Base-by-base conservation (phyloP, 2,888 invertebrate species). In the Scaptomyza reducta region DNA sequence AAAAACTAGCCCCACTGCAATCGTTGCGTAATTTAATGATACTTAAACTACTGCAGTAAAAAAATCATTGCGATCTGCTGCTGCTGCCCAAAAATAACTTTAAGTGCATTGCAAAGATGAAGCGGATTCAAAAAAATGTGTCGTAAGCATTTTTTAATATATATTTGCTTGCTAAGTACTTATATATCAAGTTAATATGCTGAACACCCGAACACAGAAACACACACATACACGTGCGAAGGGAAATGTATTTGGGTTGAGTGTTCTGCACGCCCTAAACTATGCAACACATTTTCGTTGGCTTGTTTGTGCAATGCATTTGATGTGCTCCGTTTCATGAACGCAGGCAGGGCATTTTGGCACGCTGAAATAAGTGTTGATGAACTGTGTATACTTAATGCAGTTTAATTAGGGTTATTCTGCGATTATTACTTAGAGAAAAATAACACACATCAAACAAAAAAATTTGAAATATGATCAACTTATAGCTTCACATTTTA, bases 231-330 rank as follows among this genome's bases (percentile, higher is more conserved):
- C 42, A 49, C 46, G 25, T 41, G 49, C 46, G 40, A 35, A 46
- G 66, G 31, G 40, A 47, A 22, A 51, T 54, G 46, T 45, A 53
- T 55, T 67, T 64, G 61, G 56, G 29, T 33, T 60, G 58, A 49
- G 31, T 31, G 40, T 44, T 27, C 33, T 27, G 31, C 38, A 44
- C 74, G 77, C 74, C 73, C 68, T 84, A 72, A 87, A 87, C 68
- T 87, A 87, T 83, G 82, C 82, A 87, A 84, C 85, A 83, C 79
- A 84, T 87, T 85, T 40, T 79, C 63, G 78, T 58, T 83, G 74
- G 83, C 74, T 77, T 79, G 77, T 79, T 85, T 83, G 77, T 80
- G 81, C 62, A 61, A 50, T 56, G 71, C 66, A 45, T 56, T 74
- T 64, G 68, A 51, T 10, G 11, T 13, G 27, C 46, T 10, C 25